Evolutionary conservation across 1,140 invertebrate species (phyloP), one percentile per base, ranked within the genome.

Genomic region (Lepidostoma basale): DNA sequence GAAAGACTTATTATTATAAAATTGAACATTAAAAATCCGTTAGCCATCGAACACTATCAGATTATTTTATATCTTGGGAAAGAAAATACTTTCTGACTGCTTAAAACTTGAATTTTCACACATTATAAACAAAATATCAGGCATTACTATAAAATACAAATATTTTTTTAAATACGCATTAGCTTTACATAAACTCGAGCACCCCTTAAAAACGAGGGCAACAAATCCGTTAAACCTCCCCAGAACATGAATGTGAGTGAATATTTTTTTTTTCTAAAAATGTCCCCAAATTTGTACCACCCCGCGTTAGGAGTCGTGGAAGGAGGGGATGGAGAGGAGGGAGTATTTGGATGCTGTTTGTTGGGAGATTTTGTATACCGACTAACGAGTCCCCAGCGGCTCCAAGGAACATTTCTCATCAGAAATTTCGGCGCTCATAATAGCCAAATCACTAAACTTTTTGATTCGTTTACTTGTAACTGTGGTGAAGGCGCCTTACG

Each of bases 301-400:
- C 39, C 39, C 39, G 1, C 14, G 39, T 40, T 40, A 18, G 18
- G n/a, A 40, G n/a, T 18, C 18, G 39, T 16, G 39, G 39, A 18
- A 3, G 14, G 39, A 40, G 39, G n/a, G 39, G 18, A 40, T 14
- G 12, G 36, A 14, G 36, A 39, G 16, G n/a, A 3, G 39, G 39
- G 39, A 16, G n/a, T 49, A 22, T 8, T 23, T 49, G n/a, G 9
- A 18, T 5, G 10, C 10, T 49, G 45, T 49, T 44, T 44, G 22
- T 25, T 25, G 44, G 28, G 49, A 36, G 60, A 68, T 62, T 68
- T 52, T 68, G 58, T 68, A 68, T 68, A 36, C 45, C 22, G 14
- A 30, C 67, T 68, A 68, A 68, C 67, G 67, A 68, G 67, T 63
- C 67, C 67, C 59, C 23, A 2, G 67, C 2, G 67, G 22, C 44